Conservation (phyloP, 2,113 vertebrate species). For the Hemiprocne comata region DNA sequence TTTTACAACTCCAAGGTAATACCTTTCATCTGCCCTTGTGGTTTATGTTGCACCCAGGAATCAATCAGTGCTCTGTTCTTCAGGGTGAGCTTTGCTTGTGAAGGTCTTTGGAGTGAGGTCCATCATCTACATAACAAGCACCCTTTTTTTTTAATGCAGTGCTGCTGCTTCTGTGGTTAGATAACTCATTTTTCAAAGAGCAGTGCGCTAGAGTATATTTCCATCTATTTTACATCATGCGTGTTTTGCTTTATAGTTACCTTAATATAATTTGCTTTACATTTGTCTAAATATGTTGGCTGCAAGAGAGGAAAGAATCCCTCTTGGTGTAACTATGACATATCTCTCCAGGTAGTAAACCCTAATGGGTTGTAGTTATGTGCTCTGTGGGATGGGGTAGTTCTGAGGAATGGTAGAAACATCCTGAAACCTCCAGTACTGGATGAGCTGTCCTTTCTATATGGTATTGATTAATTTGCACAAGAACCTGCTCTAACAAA, state of each 20-base stretch:
- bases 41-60: not conserved
- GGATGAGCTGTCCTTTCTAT: not conserved
- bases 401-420: not conserved
- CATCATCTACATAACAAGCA: not conserved
- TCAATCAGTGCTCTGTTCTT: not conserved
- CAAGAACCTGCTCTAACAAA: not conserved
- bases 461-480: not conserved
- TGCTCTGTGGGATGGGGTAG: not conserved
- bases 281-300: not conserved
- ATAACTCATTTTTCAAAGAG: not conserved
- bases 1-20: not conserved
- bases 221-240: not conserved
- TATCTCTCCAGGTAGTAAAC: not conserved
- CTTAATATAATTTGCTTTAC: not conserved
- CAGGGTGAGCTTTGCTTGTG: not conserved
- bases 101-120: not conserved
- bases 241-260: not conserved
- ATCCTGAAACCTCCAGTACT: not conserved
- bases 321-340: not conserved
- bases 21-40: constrained; percentile 17
- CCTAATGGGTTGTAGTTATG: fast-evolving
- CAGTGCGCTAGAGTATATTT: not conserved
- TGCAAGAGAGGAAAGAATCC: not conserved
- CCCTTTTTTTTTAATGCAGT: not conserved
- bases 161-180: not conserved